phyloP scores from a whole-genome alignment of 1,140 invertebrate genomes.

The Drosophila orosa region DNA sequence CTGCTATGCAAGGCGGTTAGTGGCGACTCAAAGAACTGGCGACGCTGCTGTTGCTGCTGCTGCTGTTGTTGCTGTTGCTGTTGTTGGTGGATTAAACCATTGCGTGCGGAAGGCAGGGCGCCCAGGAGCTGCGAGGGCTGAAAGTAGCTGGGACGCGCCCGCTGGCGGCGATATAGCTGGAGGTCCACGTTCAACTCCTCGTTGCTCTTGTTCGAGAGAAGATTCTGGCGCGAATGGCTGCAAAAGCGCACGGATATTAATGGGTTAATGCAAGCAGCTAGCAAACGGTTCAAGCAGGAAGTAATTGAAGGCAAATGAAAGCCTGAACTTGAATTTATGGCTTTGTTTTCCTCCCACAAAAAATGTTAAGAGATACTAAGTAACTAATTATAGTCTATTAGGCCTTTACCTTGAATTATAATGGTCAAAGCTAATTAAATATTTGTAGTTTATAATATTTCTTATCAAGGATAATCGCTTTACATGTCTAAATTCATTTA shows the following conservation, averaged over 20 bases:
- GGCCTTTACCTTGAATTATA: too few relatives aligned
- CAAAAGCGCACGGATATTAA: slow-evolving; percentile 69
- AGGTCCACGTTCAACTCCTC: slow-evolving; percentile 84
- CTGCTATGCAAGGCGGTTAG: slow-evolving; percentile 52
- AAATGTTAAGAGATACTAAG: too few relatives aligned
- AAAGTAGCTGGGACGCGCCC: slow-evolving; percentile 58
- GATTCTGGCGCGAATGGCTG: slow-evolving; percentile 94
- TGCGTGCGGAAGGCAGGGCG: slow-evolving; percentile 33
- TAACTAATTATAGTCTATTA: too few relatives aligned
- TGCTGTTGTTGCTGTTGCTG: slow-evolving; percentile 42
- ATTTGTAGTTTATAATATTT: too few relatives aligned
- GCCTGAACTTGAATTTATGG: not conserved
- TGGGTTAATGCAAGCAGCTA: slow-evolving; percentile 72
- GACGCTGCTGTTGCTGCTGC: slow-evolving; percentile 54
- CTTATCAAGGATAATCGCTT: too few relatives aligned
- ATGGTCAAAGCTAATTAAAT: too few relatives aligned
- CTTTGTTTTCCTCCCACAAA: too few relatives aligned
- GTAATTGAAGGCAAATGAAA: not conserved
- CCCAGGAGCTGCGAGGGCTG: slow-evolving; percentile 26
- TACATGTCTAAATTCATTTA: too few relatives aligned
- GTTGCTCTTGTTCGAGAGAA: slow-evolving; percentile 90
- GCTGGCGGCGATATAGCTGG: slow-evolving; percentile 67
- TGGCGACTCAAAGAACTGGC: slow-evolving; percentile 53
- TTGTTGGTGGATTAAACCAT: slow-evolving; percentile 33
- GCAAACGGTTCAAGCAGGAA: slow-evolving; percentile 5